Conservation (phyloP, 2,888 invertebrate species). For the Papilio demoleus region DNA sequence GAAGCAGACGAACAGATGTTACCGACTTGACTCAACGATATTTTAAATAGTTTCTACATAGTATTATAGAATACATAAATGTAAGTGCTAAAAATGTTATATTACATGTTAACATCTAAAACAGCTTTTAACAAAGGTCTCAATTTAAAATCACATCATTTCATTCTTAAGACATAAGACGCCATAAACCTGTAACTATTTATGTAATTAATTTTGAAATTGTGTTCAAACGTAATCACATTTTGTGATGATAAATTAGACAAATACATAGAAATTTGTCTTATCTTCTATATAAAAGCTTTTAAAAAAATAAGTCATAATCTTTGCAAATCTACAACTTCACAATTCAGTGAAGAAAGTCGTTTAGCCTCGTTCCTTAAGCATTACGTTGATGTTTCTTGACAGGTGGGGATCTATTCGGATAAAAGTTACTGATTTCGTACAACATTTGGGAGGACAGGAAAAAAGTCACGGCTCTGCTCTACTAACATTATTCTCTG, state of each 20-base stretch:
- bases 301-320: slow-evolving; percentile 11
- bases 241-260: too few relatives aligned
- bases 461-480: neutral
- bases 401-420: slow-evolving; percentile 29
- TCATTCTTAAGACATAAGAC: neutral
- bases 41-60: slow-evolving; percentile 15
- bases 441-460: neutral
- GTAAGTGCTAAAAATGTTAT: too few relatives aligned
- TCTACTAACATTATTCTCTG: neutral
- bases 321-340: slow-evolving; percentile 13
- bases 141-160: too few relatives aligned
- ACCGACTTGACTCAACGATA: slow-evolving; percentile 15
- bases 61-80: neutral
- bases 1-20: neutral
- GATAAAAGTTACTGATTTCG: slow-evolving; percentile 18
- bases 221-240: neutral
- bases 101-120: neutral
- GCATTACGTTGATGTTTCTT: slow-evolving; percentile 30
- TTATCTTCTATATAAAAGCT: neutral
- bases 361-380: slow-evolving; percentile 19
- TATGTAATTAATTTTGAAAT: neutral
- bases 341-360: slow-evolving; percentile 25
- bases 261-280: neutral
- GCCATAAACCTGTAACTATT: neutral
- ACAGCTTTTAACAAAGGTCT: neutral